Evolutionary conservation across 2,888 invertebrate species (phyloP).

Genomic region (Cyclophora punctaria): DNA sequence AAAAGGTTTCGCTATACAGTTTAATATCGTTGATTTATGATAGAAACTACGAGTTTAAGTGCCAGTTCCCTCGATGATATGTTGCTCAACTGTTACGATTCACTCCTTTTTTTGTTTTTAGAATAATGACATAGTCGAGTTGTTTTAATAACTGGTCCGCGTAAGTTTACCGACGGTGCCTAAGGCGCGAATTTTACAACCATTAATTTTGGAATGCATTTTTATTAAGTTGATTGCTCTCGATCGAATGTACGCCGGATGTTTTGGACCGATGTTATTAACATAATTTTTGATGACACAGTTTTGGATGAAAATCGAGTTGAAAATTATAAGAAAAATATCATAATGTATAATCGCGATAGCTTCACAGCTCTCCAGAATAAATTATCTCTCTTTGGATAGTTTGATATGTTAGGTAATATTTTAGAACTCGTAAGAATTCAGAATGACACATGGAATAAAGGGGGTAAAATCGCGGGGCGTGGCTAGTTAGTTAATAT

Average conservation of each 20-base stretch:
- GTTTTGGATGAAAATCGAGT: too few species aligned
- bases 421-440: too few species aligned
- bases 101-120: conserved; percentile 60
- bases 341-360: too few species aligned
- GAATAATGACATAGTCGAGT: conserved; percentile 68
- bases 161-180: conserved; percentile 42
- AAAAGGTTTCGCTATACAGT: conserved; percentile 72
- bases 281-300: too few species aligned
- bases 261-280: conserved; percentile 5
- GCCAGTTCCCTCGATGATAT: conserved; percentile 68
- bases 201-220: conserved; percentile 53
- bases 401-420: too few species aligned
- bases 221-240: conserved; percentile 34
- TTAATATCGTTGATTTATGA: conserved; percentile 76
- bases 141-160: conserved; percentile 61
- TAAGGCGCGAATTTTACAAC: conserved; percentile 54
- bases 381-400: too few species aligned
- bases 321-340: too few species aligned
- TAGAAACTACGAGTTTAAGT: conserved; percentile 70
- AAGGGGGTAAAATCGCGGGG: too few species aligned
- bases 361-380: too few species aligned
- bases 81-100: conserved; percentile 65
- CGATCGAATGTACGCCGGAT: conserved; percentile 27
- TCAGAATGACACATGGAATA: too few species aligned
- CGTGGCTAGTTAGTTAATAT: too few species aligned